Evolutionary conservation across 2,113 vertebrate genomes (phyloP), one percentile per base, ranked within the genome.

Genomic region (Oreochromis niloticus): DNA sequence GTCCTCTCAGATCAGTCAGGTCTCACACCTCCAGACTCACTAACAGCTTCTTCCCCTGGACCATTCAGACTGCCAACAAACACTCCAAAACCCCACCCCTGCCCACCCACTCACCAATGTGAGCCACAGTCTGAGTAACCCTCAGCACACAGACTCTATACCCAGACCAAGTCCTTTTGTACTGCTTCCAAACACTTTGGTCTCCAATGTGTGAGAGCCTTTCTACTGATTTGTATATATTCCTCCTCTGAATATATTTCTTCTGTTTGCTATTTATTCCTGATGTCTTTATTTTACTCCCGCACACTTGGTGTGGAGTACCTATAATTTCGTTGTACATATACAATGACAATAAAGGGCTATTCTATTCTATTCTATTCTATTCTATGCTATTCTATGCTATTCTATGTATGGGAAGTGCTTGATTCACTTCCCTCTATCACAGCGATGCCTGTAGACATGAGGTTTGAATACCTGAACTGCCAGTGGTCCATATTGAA

Each of bases 371-470:
- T 48, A 48, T 52, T 59, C 16, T 61, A 17, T 50, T 50, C 48
- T 50, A 50, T 50, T 50, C 17, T 32, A 50, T 50, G 17, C 17
- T 32, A 32, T 34, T 34, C 34, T 24, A 24, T 24, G 24, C 24
- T 59, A 59, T 59, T 57, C 56, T 30, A 59, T 30, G 13, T 22
- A 8, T 10, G 22, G 36, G 36, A 68, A 41, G 63, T 22, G 11
- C 19, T 68, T 22, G 19, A 39, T 39, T 66, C 61, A 3, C 34
- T 10, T 41, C 36, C 19, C 36, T 39, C 34, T 7, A 39, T 22
- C 36, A 41, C 36, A 0, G 63, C 4, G 7, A 41, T 0, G 63
- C 1, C 63, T 41, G 36, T 41, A 41, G 2, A 68, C 36, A 14
- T 14, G 63, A 22, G 36, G 19, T 10, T 41, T 22, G 4, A 30